Base-by-base conservation (phyloP, 2,113 vertebrate species). In the Porphyrio hochstetteri region DNA sequence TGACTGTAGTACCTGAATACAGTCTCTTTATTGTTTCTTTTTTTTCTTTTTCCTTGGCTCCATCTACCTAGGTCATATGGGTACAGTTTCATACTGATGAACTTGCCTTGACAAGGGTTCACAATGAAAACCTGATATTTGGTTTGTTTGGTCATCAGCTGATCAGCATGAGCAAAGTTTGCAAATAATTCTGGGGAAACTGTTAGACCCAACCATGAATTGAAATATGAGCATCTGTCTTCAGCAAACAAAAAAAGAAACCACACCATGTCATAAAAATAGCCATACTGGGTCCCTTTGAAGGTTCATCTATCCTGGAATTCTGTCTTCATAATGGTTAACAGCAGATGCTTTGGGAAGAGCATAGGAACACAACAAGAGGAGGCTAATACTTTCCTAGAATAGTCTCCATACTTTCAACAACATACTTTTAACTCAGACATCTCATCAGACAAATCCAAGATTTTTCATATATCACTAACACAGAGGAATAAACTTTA, bases 191-290 rank as follows among this genome's bases (percentile, higher is more conserved):
- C 33, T 56, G 35, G 36, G 53, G 13, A 69, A 85, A 82, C 21
- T 0, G 0, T 7, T 65, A 80, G 82, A 31, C 9, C 19, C 1
- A 10, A 80, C 5, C 18, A 7, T 14, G 5, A 53, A 16, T 19
- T 74, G 36, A 82, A 80, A 85, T 29, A 42, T 5, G 7, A 84
- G 11, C 33, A 68, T 24, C 18, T 63, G 16, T 35, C 40, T 59
- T 83, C 40, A 61, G 35, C 90, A 87, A 6, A n/a, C 5, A 35
- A 50, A 56, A 27, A 55, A 64, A 42, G 2, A 23, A 63, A 16
- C 6, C 44, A 77, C 18, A 31, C 4, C 20, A 5, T 33, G 2
- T 61, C 75, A 61, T 16, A 72, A 87, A 69, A 78, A 14, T 33
- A 56, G 27, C 12, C 23, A 28, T 27, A 48, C 6, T 8, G 46